A percentile compares a stretch with the other conserved stretches of the same genome.
phyloP scores from a whole-genome alignment of 2,888 invertebrate species.

The Lepidonotus clava region DNA sequence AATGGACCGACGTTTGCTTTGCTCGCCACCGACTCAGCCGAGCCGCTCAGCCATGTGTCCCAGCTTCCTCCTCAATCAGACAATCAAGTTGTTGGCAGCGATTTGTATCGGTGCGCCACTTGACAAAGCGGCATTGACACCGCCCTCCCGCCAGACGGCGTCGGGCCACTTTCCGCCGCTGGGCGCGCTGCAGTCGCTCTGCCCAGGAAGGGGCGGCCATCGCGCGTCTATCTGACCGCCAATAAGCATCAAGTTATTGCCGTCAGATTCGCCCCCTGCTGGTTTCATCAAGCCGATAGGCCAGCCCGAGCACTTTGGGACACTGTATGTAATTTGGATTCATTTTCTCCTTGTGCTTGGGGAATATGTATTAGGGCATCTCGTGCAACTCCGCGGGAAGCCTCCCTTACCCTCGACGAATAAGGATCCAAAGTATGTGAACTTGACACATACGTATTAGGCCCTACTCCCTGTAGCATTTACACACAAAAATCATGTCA shows the following conservation, averaged over 20 bases:
- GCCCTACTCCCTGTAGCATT: too few species aligned
- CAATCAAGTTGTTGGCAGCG: constrained; percentile 54
- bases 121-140: constrained; percentile 49
- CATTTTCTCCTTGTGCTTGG: constrained; percentile 3
- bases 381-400: too few species aligned
- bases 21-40: constrained; percentile 45
- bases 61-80: constrained; percentile 53
- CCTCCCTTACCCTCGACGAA: too few species aligned
- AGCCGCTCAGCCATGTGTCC: constrained; percentile 35
- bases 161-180: not conserved
- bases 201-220: constrained; percentile 1
- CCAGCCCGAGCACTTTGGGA: not conserved
- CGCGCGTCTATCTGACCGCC: not conserved
- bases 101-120: constrained; percentile 46
- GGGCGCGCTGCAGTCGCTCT: too few species aligned
- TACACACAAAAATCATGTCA: too few species aligned
- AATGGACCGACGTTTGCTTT: constrained; percentile 54
- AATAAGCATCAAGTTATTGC: constrained; percentile 48
- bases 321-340: constrained; percentile 18
- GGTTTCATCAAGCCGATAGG: constrained; percentile 36
- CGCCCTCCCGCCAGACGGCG: constrained; percentile 25
- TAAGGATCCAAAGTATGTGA: too few species aligned
- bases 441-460: too few species aligned
- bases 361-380: not conserved
- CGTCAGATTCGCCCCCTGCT: not conserved